Base-by-base conservation (phyloP, 2,113 vertebrate genomes). In the Cheilinus undulatus region DNA sequence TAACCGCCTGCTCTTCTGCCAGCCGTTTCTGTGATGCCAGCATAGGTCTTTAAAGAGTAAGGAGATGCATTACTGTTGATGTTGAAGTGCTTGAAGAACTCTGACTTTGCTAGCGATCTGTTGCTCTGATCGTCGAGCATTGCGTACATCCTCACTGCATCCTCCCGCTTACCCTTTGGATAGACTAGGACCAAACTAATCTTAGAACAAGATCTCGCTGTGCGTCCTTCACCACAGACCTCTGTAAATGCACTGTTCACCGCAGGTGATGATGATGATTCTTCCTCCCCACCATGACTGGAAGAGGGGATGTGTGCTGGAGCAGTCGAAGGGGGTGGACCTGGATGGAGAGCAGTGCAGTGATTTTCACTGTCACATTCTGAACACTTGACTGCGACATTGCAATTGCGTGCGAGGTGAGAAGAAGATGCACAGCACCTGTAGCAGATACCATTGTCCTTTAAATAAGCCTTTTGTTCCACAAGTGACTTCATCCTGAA, bases 41-140 rank as follows among this genome's bases (percentile, higher is more conserved):
- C 45, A 42, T 40, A 45, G 1, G 49, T 64, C n/a, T 64, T 64
- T 24, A 50, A 22, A 0, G 61, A 50, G 28, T 64, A 64, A n/a
- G 49, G 5, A 8, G 23, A 34, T 10, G 5, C 13, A 22, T 23
- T 22, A 2, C 26, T 14, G 12, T 5, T 14, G 19, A 51, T 40
- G 2, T 10, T 7, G n/a, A 66, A 68, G 19, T 32, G 51, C 3
- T 46, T 2, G 13, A 68, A 68, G 19, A 68, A 68, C 40, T 45
- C 19, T 3, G 26, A 7, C 17, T 13, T 56, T 12, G 52, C 65
- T 9, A 57, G 28, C 1, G 65, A 57, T 3, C 34, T 23, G 5
- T 69, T 69, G 12, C 52, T 69, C 28, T 57, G 28, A 7, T 57
- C 42, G 19, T 69, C 26, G 3, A 67, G 50, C 3, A 54, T 26